These are phyloP conservation scores for Pollimyrus isidori DNA, from an alignment of 2,113 vertebrate species.

Conservation along the genomic window DNA sequence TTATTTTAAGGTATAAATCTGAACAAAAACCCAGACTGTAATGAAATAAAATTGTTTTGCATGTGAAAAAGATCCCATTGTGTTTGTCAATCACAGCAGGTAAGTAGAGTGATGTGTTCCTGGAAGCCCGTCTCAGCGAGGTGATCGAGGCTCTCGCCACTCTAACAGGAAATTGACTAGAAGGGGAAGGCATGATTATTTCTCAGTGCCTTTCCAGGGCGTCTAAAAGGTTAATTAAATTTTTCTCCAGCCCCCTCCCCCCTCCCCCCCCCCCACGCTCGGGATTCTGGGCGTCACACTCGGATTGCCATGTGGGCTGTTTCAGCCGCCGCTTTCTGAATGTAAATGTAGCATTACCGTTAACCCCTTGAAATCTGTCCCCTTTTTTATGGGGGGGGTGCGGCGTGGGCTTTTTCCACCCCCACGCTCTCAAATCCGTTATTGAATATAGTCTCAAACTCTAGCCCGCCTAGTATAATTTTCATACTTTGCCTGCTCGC, in stretches of 20 bases:
- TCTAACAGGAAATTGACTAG: slow-evolving; percentile 18
- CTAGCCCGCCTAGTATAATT: not conserved
- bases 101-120: slow-evolving; percentile 15
- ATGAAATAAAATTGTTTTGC: slow-evolving; percentile 9
- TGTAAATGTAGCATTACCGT: not conserved
- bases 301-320: not conserved
- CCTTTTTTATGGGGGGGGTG: not conserved
- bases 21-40: not conserved
- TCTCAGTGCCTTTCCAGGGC: slow-evolving; percentile 9
- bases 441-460: not conserved
- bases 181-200: slow-evolving; percentile 19
- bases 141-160: not conserved
- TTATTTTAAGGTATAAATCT: not conserved
- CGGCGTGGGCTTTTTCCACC: not conserved
- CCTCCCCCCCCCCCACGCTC: not conserved
- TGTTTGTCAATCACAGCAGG: slow-evolving; percentile 16
- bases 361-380: slow-evolving; percentile 1
- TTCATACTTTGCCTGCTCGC: not conserved
- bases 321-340: not conserved
- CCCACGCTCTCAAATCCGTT: not conserved
- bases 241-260: not conserved
- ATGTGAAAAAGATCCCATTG: slow-evolving; percentile 18
- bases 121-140: not conserved
- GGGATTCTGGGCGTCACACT: not conserved
- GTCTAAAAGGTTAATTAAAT: slow-evolving; percentile 26